Base-by-base conservation (phyloP, 2,888 invertebrate genomes). In the Philhelius pedissequus region DNA sequence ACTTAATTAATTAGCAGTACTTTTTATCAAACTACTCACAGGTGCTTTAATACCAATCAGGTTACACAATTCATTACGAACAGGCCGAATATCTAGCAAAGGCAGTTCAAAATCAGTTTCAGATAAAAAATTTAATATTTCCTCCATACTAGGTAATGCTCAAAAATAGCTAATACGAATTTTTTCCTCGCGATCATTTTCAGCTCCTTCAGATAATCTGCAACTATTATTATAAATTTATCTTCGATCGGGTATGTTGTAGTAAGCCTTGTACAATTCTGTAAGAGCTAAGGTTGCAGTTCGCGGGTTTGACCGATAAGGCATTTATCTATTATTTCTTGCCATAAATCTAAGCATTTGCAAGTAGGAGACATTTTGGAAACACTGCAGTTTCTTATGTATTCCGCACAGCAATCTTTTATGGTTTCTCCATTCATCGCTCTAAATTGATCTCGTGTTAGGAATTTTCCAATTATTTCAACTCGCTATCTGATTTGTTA, bases 391-490 rank as follows among this genome's bases (percentile, higher is more conserved):
- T 95, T 95, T 82, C 95, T 95, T 77, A 98, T 95, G 81, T 96
- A 94, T 88, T 94, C 94, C 66, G 96, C 95, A 87, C 96, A 95
- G 22, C 97, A 97, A 89, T 96, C 96, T 79, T 96, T 95, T 96
- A 98, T 97, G 50, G 97, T 92, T 91, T 98, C 98, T 0, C 98
- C 98, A 74, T 97, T 97, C 87, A 97, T 92, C 0, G 89, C 92
- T 56, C 91, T 88, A 80, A 91, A 92, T 71, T 88, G 89, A 74
- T 90, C 90, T 1, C 89, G 89, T 0, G 88, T 80, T 7, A 90
- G 74, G 54, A 92, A 91, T 50, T 87, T 89, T 0, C 86, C 83
- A 0, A 92, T 83, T 2, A 92, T 86, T 4, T 89, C 89, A 66
- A 86, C 88, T 87, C n/a, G 89, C 86, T 15, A 89, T 88, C 38